Evolutionary conservation across 1,140 invertebrate species (phyloP).

Genomic region (Rhyzopertha dominica): DNA sequence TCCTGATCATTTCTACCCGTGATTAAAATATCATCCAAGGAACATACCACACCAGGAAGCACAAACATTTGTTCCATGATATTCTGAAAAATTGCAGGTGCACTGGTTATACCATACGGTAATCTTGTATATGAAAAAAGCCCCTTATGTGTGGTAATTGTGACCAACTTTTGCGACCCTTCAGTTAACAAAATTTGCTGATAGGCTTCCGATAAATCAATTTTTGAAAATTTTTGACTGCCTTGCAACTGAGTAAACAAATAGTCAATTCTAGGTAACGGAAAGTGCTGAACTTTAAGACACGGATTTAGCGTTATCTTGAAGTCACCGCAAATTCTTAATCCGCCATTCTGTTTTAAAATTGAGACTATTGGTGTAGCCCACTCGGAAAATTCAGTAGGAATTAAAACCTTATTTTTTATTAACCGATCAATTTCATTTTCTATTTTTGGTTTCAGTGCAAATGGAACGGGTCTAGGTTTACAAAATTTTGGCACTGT

Average conservation of each 20-base stretch:
- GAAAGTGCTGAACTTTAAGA: constrained; percentile 19
- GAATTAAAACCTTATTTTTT: too few species aligned
- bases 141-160: constrained; percentile 41
- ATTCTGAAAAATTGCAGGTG: constrained; percentile 38
- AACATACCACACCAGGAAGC: constrained; percentile 21
- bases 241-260: constrained; percentile 26
- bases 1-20: constrained; percentile 24
- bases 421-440: too few species aligned
- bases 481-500: too few species aligned
- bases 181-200: constrained; percentile 45
- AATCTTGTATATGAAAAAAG: constrained; percentile 38
- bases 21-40: constrained; percentile 35
- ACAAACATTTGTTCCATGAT: constrained; percentile 40
- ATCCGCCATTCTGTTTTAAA: constrained; percentile 33
- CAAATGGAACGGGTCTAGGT: too few species aligned
- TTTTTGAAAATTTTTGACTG: constrained; percentile 17
- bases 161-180: constrained; percentile 39
- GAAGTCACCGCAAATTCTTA: constrained; percentile 44
- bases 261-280: constrained; percentile 22
- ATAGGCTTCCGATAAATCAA: constrained; percentile 25
- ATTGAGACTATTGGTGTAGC: too few species aligned
- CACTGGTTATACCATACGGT: constrained; percentile 40
- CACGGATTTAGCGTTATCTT: constrained; percentile 26
- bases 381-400: too few species aligned
- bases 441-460: too few species aligned